Percentiles rank a stretch among this genome's conserved stretches.
Conservation (phyloP, 2,888 invertebrate species). For the Gastrophysa polygoni region DNA sequence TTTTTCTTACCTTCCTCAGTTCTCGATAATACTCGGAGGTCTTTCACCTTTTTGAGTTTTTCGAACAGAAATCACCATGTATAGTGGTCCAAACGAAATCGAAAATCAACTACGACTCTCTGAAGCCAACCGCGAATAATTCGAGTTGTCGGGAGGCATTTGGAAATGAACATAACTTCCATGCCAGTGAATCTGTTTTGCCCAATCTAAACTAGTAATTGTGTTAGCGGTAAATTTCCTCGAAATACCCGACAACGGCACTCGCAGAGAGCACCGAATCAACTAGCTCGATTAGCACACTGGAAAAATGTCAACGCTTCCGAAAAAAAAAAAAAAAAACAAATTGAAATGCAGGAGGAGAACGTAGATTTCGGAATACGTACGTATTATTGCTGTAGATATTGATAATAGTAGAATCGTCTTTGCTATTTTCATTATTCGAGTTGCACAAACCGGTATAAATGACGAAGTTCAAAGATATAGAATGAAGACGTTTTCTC, state of each 20-base stretch:
- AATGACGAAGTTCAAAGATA: too few species aligned
- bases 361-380: neutral
- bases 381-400: neutral
- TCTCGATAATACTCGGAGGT: too few species aligned
- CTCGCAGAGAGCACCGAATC: slow-evolving; percentile 36
- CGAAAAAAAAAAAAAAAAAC: slow-evolving; percentile 17
- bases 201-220: slow-evolving; percentile 57
- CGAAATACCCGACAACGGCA: slow-evolving; percentile 51
- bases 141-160: slow-evolving; percentile 43
- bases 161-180: slow-evolving; percentile 57
- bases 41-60: neutral
- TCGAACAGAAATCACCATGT: slow-evolving; percentile 20
- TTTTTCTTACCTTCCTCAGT: too few species aligned
- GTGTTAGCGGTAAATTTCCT: slow-evolving; percentile 57
- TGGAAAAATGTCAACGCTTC: slow-evolving; percentile 35
- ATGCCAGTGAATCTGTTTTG: slow-evolving; percentile 53
- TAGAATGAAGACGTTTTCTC: too few species aligned
- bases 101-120: slow-evolving; percentile 20
- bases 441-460: too few species aligned
- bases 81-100: neutral
- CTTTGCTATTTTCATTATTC: too few species aligned
- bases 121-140: slow-evolving; percentile 29
- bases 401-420: too few species aligned
- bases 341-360: neutral
- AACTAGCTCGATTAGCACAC: slow-evolving; percentile 37